Base-by-base conservation (phyloP, 1,140 invertebrate genomes). In the Diprion similis region DNA sequence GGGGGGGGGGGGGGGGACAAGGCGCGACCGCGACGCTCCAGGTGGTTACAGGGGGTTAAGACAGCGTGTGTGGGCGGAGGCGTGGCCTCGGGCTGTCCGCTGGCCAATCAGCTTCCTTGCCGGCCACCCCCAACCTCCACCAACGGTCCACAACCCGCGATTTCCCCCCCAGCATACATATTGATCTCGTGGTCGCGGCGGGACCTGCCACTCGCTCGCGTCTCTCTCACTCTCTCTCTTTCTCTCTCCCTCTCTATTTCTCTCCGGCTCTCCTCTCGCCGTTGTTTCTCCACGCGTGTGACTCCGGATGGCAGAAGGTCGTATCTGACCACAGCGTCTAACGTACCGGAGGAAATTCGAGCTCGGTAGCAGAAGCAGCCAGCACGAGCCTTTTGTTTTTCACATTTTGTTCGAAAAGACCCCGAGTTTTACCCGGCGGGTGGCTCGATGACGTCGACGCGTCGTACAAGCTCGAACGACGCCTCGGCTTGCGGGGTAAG, bases 21-120 rank as follows among this genome's bases (percentile, higher is more conserved):
- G 13, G 67, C 15, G 67, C 82, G 84, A 86, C 86, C 86, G 86
- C 84, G 83, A 87, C 11, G 85, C 87, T 88, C 87, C 87, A 88
- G 87, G 88, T 88, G 86, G 87, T 88, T 87, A 86, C 87, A 84
- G 85, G 85, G 85, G 84, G 85, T 84, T 85, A 80, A 84, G 84
- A 86, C 85, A 81, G 81, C 83, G 81, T 83, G 86, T 83, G 85
- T 84, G 81, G 87, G 86, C 85, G 87, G 85, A 84, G 86, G 86
- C 86, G 84, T 82, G 77, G 78, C 77, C 79, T 79, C 76, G 80
- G n/a, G 51, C 80, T 80, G 80, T 80, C 86, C 87, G 86, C 87
- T 88, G 88, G 86, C 86, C 86, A 85, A 86, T 75, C 81, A 85
- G 84, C 86, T 80, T 86, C 80, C 84, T 78, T 76, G 76, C 76